phyloP scores from a whole-genome alignment of 2,888 invertebrate species.

The Hirtodrosophila histrioides region DNA sequence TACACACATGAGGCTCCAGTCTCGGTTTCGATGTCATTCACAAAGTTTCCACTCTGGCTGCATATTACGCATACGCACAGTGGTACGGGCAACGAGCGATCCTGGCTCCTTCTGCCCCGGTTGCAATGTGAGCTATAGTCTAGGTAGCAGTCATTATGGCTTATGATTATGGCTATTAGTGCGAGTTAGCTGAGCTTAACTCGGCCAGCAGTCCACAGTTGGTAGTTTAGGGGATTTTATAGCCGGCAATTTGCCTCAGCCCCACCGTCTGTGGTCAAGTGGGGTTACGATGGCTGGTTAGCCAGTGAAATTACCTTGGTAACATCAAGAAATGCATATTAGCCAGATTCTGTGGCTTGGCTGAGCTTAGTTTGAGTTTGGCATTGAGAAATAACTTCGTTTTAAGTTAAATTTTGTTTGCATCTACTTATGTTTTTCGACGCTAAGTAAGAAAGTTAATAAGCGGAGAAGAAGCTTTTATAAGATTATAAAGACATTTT shows the following conservation, averaged over 20 bases:
- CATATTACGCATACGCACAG: conserved; percentile 55
- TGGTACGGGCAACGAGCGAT: conserved; percentile 22
- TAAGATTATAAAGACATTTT: no score
- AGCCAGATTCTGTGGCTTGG: conserved; percentile 23
- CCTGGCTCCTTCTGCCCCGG: conserved; percentile 3
- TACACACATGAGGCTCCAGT: conserved; percentile 6
- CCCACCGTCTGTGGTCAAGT: conserved; percentile 52
- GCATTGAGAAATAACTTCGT: conserved; percentile 13
- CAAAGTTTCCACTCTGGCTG: conserved; percentile 56
- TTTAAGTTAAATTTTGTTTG: neutral
- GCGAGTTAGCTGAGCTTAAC: conserved; percentile 56
- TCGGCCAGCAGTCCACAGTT: conserved; percentile 24
- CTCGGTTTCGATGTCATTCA: conserved; percentile 70
- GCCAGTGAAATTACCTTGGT: conserved; percentile 35
- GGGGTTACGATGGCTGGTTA: conserved; percentile 22
- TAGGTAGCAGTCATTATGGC: conserved; percentile 70
- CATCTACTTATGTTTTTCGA: neutral
- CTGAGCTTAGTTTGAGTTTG: conserved; percentile 13
- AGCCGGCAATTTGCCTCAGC: conserved; percentile 50
- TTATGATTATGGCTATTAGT: conserved; percentile 78
- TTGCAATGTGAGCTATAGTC: conserved; percentile 56
- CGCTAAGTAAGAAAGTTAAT: no score
- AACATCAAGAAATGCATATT: conserved; percentile 48
- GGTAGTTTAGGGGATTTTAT: conserved; percentile 41
- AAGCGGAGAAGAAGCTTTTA: no score